Percentiles rank a stretch among this genome's conserved stretches.
phyloP scores from a whole-genome alignment of 2,888 invertebrate genomes.

The Acanthosepion lycidas region DNA sequence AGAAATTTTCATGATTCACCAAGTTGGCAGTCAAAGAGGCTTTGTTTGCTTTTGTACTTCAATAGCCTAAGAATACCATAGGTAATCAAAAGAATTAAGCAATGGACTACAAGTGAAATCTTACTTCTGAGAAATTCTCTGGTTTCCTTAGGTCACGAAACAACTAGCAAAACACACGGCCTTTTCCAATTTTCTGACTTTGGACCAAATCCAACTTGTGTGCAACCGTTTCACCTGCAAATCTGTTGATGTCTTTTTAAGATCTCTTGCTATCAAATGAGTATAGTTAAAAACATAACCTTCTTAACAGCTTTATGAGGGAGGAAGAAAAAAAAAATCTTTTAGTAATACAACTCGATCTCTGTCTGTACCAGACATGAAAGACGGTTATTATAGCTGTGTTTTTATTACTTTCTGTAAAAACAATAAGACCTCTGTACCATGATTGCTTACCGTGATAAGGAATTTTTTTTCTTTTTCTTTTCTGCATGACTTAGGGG shows the following conservation, averaged over 20 bases:
- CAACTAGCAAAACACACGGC: background rate
- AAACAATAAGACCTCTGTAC: background rate
- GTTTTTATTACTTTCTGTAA: background rate
- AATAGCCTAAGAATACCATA: no score
- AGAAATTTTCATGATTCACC: no score
- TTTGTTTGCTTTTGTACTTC: no score
- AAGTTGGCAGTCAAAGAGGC: no score
- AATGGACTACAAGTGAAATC: no score
- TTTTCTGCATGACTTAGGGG: background rate
- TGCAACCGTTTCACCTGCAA: background rate
- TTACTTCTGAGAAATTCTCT: no score
- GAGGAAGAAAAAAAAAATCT: background rate
- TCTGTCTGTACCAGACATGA: no score
- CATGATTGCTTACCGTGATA: no score
- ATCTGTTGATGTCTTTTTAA: background rate
- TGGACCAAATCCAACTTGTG: background rate
- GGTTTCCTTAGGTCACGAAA: background rate
- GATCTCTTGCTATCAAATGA: background rate
- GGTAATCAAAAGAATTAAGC: no score
- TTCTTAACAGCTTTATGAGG: background rate
- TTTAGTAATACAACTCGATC: no score
- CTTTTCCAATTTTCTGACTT: background rate
- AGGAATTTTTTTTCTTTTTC: background rate
- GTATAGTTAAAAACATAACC: background rate
- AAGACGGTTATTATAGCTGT: no score